phyloP scores from a whole-genome alignment of 2,797 vertebrate species.

The Gadopsis marmoratus region DNA sequence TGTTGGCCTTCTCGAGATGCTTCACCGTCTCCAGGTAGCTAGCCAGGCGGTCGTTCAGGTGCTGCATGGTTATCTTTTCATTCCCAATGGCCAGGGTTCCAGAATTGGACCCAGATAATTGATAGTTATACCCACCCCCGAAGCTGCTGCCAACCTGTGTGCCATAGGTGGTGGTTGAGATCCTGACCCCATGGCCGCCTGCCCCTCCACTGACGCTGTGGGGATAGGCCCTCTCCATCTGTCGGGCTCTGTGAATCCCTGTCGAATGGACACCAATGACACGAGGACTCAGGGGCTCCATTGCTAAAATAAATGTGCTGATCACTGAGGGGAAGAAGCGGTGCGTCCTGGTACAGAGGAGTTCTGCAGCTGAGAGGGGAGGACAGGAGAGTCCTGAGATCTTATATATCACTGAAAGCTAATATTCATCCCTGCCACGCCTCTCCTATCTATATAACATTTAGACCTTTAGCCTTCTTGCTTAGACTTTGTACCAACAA shows the following conservation, averaged over 20 bases:
- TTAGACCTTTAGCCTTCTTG: constrained; percentile 59
- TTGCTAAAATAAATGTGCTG: constrained; percentile 35
- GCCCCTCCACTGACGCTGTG: constrained; percentile 89
- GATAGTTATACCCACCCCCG: constrained; percentile 38
- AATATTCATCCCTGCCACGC: constrained; percentile 55
- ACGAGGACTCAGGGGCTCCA: constrained; percentile 51
- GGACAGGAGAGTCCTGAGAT: not conserved
- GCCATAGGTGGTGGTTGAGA: constrained; percentile 81
- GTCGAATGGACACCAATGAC: rapidly evolving
- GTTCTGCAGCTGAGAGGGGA: constrained; percentile 52
- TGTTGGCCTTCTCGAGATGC: constrained; percentile 88
- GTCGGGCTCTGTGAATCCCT: rapidly evolving
- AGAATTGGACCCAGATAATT: constrained; percentile 13
- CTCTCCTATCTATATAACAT: constrained; percentile 63
- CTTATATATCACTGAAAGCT: constrained; percentile 65
- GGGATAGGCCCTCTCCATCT: constrained; percentile 44
- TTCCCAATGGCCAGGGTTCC: constrained; percentile 75
- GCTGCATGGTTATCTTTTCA: constrained; percentile 91
- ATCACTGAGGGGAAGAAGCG: constrained; percentile 25
- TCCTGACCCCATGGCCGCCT: constrained; percentile 82
- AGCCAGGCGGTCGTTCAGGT: constrained; percentile 91
- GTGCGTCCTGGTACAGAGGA: constrained; percentile 18
- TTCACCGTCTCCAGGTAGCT: constrained; percentile 90
- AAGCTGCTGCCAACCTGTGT: constrained; percentile 34
- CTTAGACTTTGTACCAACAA: constrained; percentile 65